Evolutionary conservation across 1,140 invertebrate species (phyloP), one percentile per base, ranked within the genome.

Genomic region (Pteromalus puparum): DNA sequence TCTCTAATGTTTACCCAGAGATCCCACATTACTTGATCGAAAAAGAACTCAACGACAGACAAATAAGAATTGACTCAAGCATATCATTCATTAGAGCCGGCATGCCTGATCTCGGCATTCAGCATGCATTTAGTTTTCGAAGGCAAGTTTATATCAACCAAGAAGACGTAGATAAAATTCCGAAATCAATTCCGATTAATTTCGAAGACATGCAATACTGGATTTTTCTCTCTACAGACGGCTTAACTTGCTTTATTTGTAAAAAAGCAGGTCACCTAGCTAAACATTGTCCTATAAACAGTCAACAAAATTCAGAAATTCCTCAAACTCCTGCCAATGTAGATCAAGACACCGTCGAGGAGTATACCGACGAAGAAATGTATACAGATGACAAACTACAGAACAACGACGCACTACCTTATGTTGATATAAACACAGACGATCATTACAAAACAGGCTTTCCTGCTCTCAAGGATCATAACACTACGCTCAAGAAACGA

Each of bases 191-290:
- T 38, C 26, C 24, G 3, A 61, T 85, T 12, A 26, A 61, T 12
- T 73, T 65, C 26, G 74, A 85, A 13, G 79, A 78, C 1, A 82
- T 79, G 1, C 5, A 61, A 48, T 83, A 86, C n/a, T 46, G 85
- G 42, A 83, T 83, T 26, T 86, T 70, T 42, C 5, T 81, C 1
- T 79, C 77, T 9, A 82, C 84, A n/a, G 76, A 86, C 1, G 28
- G 26, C 15, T 34, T 82, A 26, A 38, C 80, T 2, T 82, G 84
- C 24, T 85, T 85, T 24, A 12, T 79, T 1, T 82, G 73, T 21
- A 79, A 85, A 15, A 42, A 73, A 65, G 46, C 78, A 72, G 68
- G 75, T 21, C 80, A 81, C 34, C 15, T 78, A 42, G 46, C 79
- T 21, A 72, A 73, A n/a, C 80, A 82, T 26, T 81, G 79, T 21